A percentile compares a stretch with the other conserved stretches of the same genome.
phyloP scores from a whole-genome alignment of 2,797 vertebrate genomes.

The Sebastes matsubarae region DNA sequence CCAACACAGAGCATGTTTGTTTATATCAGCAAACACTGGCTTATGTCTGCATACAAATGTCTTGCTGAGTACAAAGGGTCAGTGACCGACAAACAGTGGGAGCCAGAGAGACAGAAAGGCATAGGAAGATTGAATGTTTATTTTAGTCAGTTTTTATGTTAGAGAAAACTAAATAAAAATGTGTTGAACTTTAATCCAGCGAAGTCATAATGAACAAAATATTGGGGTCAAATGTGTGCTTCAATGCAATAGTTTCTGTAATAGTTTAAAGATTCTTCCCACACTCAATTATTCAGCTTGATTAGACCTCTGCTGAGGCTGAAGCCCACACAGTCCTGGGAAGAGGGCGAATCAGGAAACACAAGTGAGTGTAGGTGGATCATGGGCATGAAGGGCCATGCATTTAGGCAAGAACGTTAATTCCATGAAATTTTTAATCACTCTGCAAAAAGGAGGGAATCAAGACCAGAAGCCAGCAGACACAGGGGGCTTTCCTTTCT shows the following conservation, averaged over 20 bases:
- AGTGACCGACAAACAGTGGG: neutral
- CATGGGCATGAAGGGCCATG: neutral
- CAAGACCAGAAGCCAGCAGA: neutral
- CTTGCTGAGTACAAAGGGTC: slow-evolving; percentile 10
- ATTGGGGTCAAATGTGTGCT: neutral
- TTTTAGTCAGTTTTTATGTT: neutral
- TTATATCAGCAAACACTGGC: slow-evolving; percentile 15
- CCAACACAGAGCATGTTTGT: slow-evolving; percentile 6
- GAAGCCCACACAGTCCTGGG: neutral
- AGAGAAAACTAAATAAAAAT: neutral
- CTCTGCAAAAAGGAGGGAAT: neutral
- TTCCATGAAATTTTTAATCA: neutral
- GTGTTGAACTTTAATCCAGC: neutral
- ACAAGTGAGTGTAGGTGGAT: slow-evolving; percentile 1
- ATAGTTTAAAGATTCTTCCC: neutral
- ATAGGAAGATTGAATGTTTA: neutral
- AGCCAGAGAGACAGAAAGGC: neutral
- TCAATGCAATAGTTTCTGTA: neutral
- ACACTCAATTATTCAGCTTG: slow-evolving; percentile 7
- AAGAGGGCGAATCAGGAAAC: neutral
- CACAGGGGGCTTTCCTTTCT: neutral
- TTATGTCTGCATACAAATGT: slow-evolving; percentile 23
- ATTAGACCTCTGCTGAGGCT: neutral
- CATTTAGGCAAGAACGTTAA: neutral
- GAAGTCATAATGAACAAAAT: neutral